Conservation (phyloP, 92 coral and sea anemone species). For the Muricea muricata region DNA sequence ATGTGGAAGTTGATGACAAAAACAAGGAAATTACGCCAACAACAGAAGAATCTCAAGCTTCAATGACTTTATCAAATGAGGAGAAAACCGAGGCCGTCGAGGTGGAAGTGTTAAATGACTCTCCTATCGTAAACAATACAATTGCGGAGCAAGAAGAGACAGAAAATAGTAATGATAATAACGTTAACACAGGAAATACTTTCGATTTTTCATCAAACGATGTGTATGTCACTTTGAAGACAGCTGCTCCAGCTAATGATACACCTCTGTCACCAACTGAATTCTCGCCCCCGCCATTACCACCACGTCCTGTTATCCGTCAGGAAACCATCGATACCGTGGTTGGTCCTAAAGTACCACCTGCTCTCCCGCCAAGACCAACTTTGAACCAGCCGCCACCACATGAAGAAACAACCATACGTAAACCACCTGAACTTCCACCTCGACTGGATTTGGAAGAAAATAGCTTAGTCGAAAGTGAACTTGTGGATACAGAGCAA, state of each 20-base stretch:
- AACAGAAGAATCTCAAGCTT: not conserved
- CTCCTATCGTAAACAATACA: not conserved
- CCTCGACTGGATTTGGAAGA: constrained; percentile 88
- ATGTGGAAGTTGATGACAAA: not conserved
- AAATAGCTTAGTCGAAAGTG: not conserved
- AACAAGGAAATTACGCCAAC: not conserved
- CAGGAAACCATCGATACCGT: constrained; percentile 36
- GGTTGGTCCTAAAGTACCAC: constrained; percentile 74
- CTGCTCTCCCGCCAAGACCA: constrained; percentile 98
- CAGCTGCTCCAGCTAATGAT: constrained; percentile 27
- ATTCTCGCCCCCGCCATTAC: constrained; percentile 88
- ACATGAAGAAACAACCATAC: constrained; percentile 40
- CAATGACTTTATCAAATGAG: not conserved
- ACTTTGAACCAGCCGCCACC: constrained; percentile 43
- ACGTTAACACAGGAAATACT: not conserved
- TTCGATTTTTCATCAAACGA: constrained; percentile 50
- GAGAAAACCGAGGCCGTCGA: not conserved
- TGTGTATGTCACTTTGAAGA: constrained; percentile 39
- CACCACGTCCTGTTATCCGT: constrained; percentile 77
- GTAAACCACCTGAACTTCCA: constrained; percentile 89
- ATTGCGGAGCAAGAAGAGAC: not conserved
- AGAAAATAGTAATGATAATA: not conserved
- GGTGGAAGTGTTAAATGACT: not conserved
- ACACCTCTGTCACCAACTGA: constrained; percentile 73
- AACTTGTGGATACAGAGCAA: not conserved